A percentile compares a stretch with the other conserved stretches of the same genome.
Conservation (phyloP, 1,140 invertebrate genomes). For the Anadara kagoshimensis region DNA sequence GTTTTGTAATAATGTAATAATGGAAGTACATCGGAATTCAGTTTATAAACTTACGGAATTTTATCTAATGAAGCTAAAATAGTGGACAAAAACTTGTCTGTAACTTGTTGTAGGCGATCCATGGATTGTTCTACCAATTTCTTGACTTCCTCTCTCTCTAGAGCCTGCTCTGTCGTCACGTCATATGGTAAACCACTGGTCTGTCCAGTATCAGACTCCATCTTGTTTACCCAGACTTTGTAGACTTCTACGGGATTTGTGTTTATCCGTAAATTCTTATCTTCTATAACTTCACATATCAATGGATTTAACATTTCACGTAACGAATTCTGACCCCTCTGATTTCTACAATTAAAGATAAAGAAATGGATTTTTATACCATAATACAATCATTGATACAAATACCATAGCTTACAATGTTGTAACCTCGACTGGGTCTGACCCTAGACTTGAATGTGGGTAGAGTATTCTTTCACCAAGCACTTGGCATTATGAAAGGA, state of each 20-base stretch:
- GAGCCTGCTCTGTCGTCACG: slow-evolving; percentile 82
- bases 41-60: slow-evolving; percentile 78
- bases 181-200: slow-evolving; percentile 82
- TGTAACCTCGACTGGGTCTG: too few species aligned
- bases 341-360: slow-evolving; percentile 75
- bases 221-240: slow-evolving; percentile 86
- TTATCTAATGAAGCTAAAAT: slow-evolving; percentile 80
- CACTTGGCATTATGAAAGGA: too few species aligned
- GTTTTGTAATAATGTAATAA: too few species aligned
- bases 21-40: too few species aligned
- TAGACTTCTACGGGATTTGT: slow-evolving; percentile 89
- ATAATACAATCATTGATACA: neutral
- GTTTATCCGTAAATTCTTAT: slow-evolving; percentile 83
- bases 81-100: slow-evolving; percentile 81
- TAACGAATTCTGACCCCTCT: slow-evolving; percentile 81
- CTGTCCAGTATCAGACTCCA: slow-evolving; percentile 84
- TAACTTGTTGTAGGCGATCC: slow-evolving; percentile 79
- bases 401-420: too few species aligned
- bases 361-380: neutral
- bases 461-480: too few species aligned
- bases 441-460: too few species aligned
- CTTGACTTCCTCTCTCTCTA: slow-evolving; percentile 82
- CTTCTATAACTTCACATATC: slow-evolving; percentile 80
- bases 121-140: slow-evolving; percentile 80
- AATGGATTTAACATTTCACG: slow-evolving; percentile 84